phyloP scores from a whole-genome alignment of 2,888 invertebrate species.

The Caenorhabditis angaria region DNA sequence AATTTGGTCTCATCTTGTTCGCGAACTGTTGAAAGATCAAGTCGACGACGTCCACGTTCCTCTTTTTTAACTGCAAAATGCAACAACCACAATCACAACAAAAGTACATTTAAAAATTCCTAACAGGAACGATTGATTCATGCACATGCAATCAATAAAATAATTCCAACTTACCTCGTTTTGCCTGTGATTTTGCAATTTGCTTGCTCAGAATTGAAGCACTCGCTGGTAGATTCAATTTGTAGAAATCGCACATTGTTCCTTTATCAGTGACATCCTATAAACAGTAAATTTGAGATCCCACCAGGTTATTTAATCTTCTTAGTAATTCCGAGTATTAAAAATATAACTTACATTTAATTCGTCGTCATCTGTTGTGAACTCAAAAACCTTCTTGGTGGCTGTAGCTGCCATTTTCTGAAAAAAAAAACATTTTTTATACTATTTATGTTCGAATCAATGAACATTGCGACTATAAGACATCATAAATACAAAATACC shows the following conservation, averaged over 20 bases:
- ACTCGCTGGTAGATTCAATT: conserved; percentile 31
- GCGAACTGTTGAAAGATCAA: conserved; percentile 35
- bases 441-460: too few species aligned
- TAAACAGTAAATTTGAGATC: too few species aligned
- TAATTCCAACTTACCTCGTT: conserved; percentile 26
- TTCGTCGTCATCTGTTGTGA: conserved; percentile 40
- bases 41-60: conserved; percentile 21
- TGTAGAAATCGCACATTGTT: conserved; percentile 41
- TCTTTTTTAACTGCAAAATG: conserved; percentile 33
- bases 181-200: conserved; percentile 41
- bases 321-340: neutral
- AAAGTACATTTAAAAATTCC: neutral
- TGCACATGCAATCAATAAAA: neutral
- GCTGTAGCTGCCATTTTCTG: conserved; percentile 25
- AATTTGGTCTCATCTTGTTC: conserved; percentile 31
- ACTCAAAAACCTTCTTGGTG: conserved; percentile 31
- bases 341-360: conserved; percentile 24
- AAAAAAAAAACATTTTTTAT: neutral
- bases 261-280: conserved; percentile 25
- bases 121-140: neutral
- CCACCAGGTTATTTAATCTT: too few species aligned
- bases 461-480: too few species aligned
- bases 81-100: conserved; percentile 19
- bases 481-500: too few species aligned
- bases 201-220: conserved; percentile 38